Conservation (phyloP, 1,140 invertebrate genomes). For the Eurosta solidaginis region DNA sequence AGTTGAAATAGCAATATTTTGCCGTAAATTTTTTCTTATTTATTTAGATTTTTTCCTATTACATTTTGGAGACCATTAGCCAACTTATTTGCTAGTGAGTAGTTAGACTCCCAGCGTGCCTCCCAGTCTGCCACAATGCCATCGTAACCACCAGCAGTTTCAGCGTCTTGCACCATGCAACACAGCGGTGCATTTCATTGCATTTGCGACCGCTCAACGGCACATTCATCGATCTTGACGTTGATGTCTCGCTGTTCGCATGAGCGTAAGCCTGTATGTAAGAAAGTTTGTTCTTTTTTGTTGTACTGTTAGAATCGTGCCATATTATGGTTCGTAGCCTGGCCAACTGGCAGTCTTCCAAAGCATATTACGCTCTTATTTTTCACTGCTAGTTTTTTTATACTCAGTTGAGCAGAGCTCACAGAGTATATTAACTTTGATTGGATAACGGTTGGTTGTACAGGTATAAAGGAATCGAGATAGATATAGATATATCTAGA, state of each 20-base stretch:
- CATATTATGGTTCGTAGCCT: neutral
- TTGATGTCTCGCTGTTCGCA: neutral
- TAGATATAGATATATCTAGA: too few relatives aligned
- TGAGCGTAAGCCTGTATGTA: neutral
- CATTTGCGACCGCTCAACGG: slow-evolving; percentile 6
- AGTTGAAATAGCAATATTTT: slow-evolving; percentile 22
- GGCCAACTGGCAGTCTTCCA: neutral
- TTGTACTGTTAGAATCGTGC: slow-evolving; percentile 53
- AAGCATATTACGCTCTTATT: neutral
- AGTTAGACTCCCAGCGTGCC: neutral
- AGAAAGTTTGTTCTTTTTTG: too few relatives aligned
- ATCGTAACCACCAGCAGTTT: neutral
- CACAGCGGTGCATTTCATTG: slow-evolving; percentile 16
- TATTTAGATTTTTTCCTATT: neutral
- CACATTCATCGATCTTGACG: slow-evolving; percentile 30
- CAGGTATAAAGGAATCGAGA: too few relatives aligned
- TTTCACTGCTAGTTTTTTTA: too few relatives aligned
- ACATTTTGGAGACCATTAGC: slow-evolving; percentile 17
- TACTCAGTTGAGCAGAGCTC: too few relatives aligned
- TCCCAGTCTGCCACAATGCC: neutral
- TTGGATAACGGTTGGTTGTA: too few relatives aligned
- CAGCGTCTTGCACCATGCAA: neutral
- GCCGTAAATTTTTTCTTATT: neutral
- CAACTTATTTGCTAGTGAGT: neutral
- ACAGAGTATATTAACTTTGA: too few relatives aligned